A percentile compares a stretch with the other conserved stretches of the same genome.
Conservation (phyloP, 1,140 invertebrate genomes). For the Onthophagus taurus region DNA sequence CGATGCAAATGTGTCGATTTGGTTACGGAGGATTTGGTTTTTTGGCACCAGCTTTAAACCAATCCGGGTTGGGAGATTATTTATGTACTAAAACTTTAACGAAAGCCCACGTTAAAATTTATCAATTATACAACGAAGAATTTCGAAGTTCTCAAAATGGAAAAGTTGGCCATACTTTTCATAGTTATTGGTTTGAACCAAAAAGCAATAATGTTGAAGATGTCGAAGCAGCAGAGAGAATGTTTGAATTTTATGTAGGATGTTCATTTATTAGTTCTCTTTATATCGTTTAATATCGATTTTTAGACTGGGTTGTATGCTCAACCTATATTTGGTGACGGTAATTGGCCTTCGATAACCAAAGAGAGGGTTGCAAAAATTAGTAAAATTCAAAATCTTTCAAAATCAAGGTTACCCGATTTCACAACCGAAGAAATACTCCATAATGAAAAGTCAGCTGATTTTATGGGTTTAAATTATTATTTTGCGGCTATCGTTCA, state of each 20-base stretch:
- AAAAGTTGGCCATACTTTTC: slow-evolving; percentile 43
- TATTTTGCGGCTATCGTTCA: too few relatives aligned
- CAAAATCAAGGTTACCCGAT: slow-evolving; percentile 44
- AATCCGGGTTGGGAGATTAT: slow-evolving; percentile 34
- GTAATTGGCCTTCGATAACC: slow-evolving; percentile 52
- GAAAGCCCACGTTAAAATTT: slow-evolving; percentile 37
- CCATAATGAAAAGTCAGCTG: slow-evolving; percentile 44
- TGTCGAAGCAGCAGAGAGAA: slow-evolving; percentile 40
- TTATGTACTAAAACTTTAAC: slow-evolving; percentile 37
- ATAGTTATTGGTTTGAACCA: slow-evolving; percentile 40
- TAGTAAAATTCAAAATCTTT: slow-evolving; percentile 46
- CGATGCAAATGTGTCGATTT: slow-evolving; percentile 22
- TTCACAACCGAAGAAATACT: slow-evolving; percentile 48
- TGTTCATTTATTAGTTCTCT: not conserved
- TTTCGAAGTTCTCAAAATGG: too few relatives aligned
- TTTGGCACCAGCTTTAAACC: slow-evolving; percentile 28
- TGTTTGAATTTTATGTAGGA: slow-evolving; percentile 29
- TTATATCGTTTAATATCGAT: not conserved
- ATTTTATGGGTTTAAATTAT: slow-evolving; percentile 50
- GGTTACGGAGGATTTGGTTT: slow-evolving; percentile 17
- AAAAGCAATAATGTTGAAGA: slow-evolving; percentile 36
- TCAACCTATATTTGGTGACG: slow-evolving; percentile 49
- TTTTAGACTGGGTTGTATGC: slow-evolving; percentile 48
- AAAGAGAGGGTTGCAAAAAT: slow-evolving; percentile 43
- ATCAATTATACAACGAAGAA: slow-evolving; percentile 34